Evolutionary conservation across 2,888 invertebrate species (phyloP), one percentile per base, ranked within the genome.

Genomic region (Elgonia sp.): DNA sequence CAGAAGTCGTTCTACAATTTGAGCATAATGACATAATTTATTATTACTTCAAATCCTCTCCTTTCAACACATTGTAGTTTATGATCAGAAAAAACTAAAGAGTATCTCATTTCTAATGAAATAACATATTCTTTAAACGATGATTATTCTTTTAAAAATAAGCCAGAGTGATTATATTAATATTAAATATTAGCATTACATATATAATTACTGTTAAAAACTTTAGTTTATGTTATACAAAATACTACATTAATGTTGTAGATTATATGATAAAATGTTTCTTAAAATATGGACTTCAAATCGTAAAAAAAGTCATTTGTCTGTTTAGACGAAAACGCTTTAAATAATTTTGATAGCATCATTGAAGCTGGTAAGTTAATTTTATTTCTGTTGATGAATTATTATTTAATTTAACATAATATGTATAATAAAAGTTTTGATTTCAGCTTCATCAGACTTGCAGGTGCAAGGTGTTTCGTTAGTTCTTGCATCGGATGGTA

Each of bases 1-100:
- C 46, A 75, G 75, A 75, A 75, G 9, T 46, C 21, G 75, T 75
- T 75, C 62, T 75, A 29, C 75, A 75, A 75, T 75, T 60, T 40
- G 16, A 60, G 42, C 46, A 60, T 16, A 40, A 42, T 14, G 6
- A 75, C 42, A 21, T 42, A 1, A 39, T 20, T 57, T 75, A 75
- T 75, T 75, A 75, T 42, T 57, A 75, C 21, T 75, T 75, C 21
- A 75, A 60, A 29, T 75, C 75, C 62, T 6, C 62, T 60, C 75
- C 75, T 18, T 75, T 57, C 62, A 18, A 72, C 18, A 4, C 2
- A 18, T 8, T 67, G 21, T 67, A 70, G 21, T 12, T 1, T 70
- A 53, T 12, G 21, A 4, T 10, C 14, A 50, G 16, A 46, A 42
- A 20, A 46, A 57, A 57, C 12, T 46, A 16, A 18, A 67, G n/a